Evolutionary conservation across 2,113 vertebrate genomes (phyloP), one percentile per base, ranked within the genome.

Genomic region (Hippocampus barbouri): DNA sequence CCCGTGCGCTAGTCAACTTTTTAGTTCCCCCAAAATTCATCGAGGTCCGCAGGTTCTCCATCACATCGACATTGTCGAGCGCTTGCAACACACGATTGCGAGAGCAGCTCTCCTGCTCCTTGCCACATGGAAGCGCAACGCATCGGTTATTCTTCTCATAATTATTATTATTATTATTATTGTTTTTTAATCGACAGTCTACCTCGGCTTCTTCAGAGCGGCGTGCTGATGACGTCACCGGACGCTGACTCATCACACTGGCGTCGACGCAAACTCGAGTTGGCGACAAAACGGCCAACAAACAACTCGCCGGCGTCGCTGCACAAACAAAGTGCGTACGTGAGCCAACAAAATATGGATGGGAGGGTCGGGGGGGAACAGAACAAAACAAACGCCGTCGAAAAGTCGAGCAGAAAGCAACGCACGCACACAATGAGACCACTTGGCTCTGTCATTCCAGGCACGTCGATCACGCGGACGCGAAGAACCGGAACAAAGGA

Each of bases 141-240:
- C 5, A 38, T 38, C 34, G 5, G 34, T 38, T 38, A 5, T 38
- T 38, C 34, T 38, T 38, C 34, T 38, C 34, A 38, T 6, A 7
- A 34, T 38, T 38, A 6, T 38, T 38, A 38, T 38, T 38, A 38
- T 38, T 0, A 30, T 30, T 30, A 30, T 30, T 30, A n/a, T n/a
- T 30, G 2, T 30, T 38, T 38, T 38, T 38, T 38, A 38, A 10
- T 45, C 10, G 43, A 45, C 43, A 45, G 43, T 15, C 10, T 45
- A 2, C 43, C 10, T 45, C 43, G 0, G 56, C 12, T 27, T 57
- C 56, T 27, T 27, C 56, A 21, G 18, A 53, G 47, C 45, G 34
- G 49, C 51, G 81, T 73, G 85, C 51, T 87, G 85, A 81, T 91
- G 90, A 91, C 91, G 91, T 89, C 91, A 88, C 87, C 59, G 60